phyloP scores from a whole-genome alignment of 2,888 invertebrate species.

The Morpho helenor region DNA sequence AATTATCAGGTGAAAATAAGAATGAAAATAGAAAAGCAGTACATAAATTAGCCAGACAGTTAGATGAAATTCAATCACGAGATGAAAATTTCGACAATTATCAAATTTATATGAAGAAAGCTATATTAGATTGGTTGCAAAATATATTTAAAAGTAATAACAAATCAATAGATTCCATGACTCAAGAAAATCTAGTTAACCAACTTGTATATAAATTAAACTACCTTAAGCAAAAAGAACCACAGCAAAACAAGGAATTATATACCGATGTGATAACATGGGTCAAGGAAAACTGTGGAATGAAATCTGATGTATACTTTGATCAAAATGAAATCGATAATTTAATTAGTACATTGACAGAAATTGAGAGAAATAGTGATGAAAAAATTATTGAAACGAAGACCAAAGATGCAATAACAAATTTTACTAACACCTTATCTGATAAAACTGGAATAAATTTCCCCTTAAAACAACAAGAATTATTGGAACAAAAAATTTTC shows the following conservation, averaged over 20 bases:
- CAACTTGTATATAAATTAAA: conserved; percentile 11
- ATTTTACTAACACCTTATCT: conserved; percentile 7
- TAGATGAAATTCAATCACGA: conserved; percentile 12
- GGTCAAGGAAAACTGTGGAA: conserved; percentile 5
- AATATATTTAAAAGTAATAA: conserved; percentile 10
- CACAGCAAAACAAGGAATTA: neutral
- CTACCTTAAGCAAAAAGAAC: neutral
- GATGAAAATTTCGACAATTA: conserved; percentile 3
- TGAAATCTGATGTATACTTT: neutral
- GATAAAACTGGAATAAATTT: neutral
- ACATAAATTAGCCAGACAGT: conserved; percentile 6
- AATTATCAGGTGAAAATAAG: conserved; percentile 8
- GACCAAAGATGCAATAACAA: conserved; percentile 11
- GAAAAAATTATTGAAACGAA: neutral
- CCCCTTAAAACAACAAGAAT: neutral
- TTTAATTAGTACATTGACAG: conserved; percentile 7
- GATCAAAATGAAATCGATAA: conserved; percentile 4
- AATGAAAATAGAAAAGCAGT: conserved; percentile 2
- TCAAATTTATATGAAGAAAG: conserved; percentile 13
- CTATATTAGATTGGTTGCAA: conserved; percentile 14
- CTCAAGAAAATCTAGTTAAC: conserved; percentile 18
- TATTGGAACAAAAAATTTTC: conserved; percentile 1
- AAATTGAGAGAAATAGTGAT: conserved; percentile 2
- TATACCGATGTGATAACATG: conserved; percentile 4
- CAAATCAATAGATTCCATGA: conserved; percentile 8